Percentiles rank a stretch among this genome's conserved stretches.
Evolutionary conservation across 2,113 vertebrate species (phyloP).

Genomic region (Maccullochella peelii): DNA sequence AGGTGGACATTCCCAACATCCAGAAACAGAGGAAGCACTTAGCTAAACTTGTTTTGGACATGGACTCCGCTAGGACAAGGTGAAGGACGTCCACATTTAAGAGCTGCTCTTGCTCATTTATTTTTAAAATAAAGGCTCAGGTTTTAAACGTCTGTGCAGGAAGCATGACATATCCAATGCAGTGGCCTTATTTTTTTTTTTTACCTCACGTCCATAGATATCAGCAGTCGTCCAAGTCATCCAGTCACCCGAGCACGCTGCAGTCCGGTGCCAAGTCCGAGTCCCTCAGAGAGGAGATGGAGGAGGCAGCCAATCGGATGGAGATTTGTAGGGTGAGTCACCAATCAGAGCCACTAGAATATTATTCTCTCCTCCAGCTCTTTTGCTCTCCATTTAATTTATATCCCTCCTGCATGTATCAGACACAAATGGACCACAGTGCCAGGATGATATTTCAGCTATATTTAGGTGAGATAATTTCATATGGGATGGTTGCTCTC

Average conservation of each 20-base stretch:
- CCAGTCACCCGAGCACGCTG: conserved; percentile 91
- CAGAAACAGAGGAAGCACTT: conserved; percentile 99
- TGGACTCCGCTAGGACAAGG: conserved; percentile 97
- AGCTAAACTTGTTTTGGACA: conserved; percentile 98
- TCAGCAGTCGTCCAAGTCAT: conserved; percentile 97
- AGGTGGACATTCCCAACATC: conserved; percentile 98
- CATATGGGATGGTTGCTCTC: not conserved
- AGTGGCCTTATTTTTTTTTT: not conserved
- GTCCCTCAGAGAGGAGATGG: conserved; percentile 98
- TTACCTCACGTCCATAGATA: conserved; percentile 82
- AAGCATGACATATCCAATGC: not conserved
- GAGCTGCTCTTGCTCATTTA: not conserved
- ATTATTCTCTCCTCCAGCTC: not conserved
- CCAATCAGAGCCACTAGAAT: not conserved
- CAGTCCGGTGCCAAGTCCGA: conserved; percentile 95
- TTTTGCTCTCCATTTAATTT: conserved; percentile 33
- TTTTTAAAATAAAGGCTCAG: not conserved
- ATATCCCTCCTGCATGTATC: conserved; percentile 22
- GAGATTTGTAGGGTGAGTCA: conserved; percentile 96
- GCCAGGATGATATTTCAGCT: conserved; percentile 8
- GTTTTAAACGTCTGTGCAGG: not conserved
- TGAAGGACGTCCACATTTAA: conserved; percentile 59
- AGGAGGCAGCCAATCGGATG: conserved; percentile 97
- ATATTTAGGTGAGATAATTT: conserved; percentile 12
- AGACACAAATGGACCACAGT: conserved; percentile 36